Base-by-base conservation (phyloP, 2,888 invertebrate species). In the Congeria kusceri region DNA sequence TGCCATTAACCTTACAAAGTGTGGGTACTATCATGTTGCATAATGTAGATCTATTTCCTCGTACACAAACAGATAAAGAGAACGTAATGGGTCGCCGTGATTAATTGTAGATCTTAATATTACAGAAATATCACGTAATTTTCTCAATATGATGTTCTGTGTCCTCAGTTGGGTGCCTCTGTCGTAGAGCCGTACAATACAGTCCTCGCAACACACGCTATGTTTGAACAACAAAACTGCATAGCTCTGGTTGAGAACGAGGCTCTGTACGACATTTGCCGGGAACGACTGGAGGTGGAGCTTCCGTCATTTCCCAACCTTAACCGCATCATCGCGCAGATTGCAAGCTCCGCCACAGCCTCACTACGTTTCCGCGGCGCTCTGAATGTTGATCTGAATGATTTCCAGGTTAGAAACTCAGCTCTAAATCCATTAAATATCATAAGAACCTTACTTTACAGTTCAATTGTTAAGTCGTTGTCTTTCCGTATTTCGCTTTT, bases 161-260 rank as follows among this genome's bases (percentile, higher is more conserved):
- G n/a, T n/a, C n/a, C n/a, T n/a, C n/a, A 32, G 32, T 96, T 98
- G 28, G 97, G 97, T 32, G 98, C 98, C 0, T 97, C 98, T 0
- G 97, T 98, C 11, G 98, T 98, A 46, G 98, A 98, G 93, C 98
- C 98, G 0, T 98, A 98, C 96, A 98, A 98, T 95, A 98, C 98
- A 0, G 98, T 98, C 69, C 88, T 98, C 91, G 98, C 98, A 92
- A 98, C 98, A 78, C 98, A 98, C 95, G 98, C 98, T 67, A 98
- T 98, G 76, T 86, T 95, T 78, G 98, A 98, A 94, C 98, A 98
- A 94, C 97, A 97, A 0, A 98, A 98, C 95, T 98, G 98, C 94
- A 98, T 98, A 62, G 98, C 98, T 95, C 98, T 98, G 98, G 97
- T 94, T 58, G 98, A 98, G 94, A 98, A 98, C 90, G 98, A 98